These are phyloP conservation scores for Megamerina dolium DNA, from an alignment of 2,888 invertebrate genomes.

Conservation along the genomic window DNA sequence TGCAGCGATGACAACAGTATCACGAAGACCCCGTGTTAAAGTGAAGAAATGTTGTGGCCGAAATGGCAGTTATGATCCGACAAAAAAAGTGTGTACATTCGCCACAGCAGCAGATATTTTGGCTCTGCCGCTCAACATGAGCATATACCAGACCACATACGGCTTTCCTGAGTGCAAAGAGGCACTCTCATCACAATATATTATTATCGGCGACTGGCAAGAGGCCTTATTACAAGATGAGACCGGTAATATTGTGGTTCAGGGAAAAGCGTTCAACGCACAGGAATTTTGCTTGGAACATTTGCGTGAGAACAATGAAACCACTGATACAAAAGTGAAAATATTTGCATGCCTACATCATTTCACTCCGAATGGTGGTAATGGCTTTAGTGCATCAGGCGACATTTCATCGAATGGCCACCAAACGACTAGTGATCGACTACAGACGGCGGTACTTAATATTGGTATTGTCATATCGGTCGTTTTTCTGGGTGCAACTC, in stretches of 20 bases:
- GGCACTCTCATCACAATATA: constrained; percentile 25
- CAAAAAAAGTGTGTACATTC: constrained; percentile 49
- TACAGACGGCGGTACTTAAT: constrained; percentile 68
- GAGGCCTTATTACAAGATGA: constrained; percentile 21
- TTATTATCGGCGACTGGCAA: constrained; percentile 38
- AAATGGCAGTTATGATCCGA: constrained; percentile 58
- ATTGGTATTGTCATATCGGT: constrained; percentile 74
- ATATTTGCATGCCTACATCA: constrained; percentile 61
- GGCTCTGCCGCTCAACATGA: constrained; percentile 23
- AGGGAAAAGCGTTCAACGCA: constrained; percentile 27
- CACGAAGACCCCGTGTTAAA: constrained; percentile 40
- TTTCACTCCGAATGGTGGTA: constrained; percentile 37
- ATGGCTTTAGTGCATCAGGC: constrained; percentile 4
- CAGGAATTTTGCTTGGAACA: constrained; percentile 39
- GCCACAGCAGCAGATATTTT: constrained; percentile 21
- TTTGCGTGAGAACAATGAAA: constrained; percentile 13
- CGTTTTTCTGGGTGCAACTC: constrained; percentile 72
- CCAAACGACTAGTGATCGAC: constrained; percentile 27
- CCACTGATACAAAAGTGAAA: constrained; percentile 47
- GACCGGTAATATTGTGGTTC: constrained; percentile 25
- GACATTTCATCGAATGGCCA: too few species aligned
- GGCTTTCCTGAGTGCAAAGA: constrained; percentile 35
- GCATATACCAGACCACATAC: constrained; percentile 33
- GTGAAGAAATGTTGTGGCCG: constrained; percentile 66
- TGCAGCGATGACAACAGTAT: constrained; percentile 33